phyloP scores from a whole-genome alignment of 1,140 invertebrate genomes.

The Dreissena rostriformis region DNA sequence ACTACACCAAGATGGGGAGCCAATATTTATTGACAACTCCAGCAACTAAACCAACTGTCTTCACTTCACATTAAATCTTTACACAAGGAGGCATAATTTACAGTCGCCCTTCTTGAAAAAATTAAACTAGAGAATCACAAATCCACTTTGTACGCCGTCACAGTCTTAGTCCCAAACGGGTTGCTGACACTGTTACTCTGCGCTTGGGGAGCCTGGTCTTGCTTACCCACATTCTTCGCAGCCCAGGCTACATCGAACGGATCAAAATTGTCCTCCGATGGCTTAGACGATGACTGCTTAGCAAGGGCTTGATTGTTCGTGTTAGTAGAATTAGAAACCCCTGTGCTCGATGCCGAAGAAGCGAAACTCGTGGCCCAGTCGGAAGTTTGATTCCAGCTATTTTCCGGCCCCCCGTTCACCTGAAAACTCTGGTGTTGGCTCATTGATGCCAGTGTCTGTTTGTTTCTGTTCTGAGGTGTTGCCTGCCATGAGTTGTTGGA shows the following conservation, averaged over 20 bases:
- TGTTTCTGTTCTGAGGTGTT: conserved; percentile 57
- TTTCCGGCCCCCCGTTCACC: conserved; percentile 61
- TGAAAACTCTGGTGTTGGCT: conserved; percentile 71
- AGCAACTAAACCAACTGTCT: too few relatives aligned
- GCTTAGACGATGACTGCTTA: conserved; percentile 60
- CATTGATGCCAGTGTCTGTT: conserved; percentile 69
- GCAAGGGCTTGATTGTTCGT: conserved; percentile 72
- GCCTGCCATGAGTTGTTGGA: conserved; percentile 65
- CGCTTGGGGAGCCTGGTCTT: conserved; percentile 61
- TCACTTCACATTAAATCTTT: too few relatives aligned
- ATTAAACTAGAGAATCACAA: conserved; percentile 77
- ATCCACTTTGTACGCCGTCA: conserved; percentile 85
- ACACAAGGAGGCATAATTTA: too few relatives aligned
- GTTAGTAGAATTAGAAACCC: conserved; percentile 61
- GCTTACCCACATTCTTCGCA: conserved; percentile 81
- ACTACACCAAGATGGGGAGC: too few relatives aligned
- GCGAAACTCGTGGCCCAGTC: conserved; percentile 51
- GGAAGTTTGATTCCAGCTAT: conserved; percentile 17
- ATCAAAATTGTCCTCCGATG: conserved; percentile 81
- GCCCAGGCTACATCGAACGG: conserved; percentile 95
- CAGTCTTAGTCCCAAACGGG: conserved; percentile 82
- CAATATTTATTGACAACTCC: too few relatives aligned
- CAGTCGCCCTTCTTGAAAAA: too few relatives aligned
- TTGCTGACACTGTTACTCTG: conserved; percentile 73
- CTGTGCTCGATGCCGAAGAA: conserved; percentile 65